phyloP scores from a whole-genome alignment of 2,797 vertebrate genomes.

The Lemur catta region DNA sequence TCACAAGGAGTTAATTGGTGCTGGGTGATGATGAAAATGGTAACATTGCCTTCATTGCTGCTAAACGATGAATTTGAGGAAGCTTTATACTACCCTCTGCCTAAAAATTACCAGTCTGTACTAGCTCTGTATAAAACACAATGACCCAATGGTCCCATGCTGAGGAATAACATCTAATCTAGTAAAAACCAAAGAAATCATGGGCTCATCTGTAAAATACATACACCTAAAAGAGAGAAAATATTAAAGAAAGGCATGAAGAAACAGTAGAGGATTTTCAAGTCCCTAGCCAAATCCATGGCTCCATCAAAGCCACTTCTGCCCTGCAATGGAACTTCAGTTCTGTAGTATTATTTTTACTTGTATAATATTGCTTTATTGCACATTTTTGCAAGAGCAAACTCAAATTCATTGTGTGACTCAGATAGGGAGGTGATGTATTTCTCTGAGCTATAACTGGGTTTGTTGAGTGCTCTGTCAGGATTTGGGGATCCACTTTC shows the following conservation, averaged over 20 bases:
- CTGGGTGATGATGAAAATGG: not conserved
- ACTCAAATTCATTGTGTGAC: not conserved
- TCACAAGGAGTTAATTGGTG: not conserved
- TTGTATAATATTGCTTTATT: not conserved
- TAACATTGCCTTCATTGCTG: not conserved
- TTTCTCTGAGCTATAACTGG: not conserved
- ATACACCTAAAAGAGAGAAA: too few species aligned
- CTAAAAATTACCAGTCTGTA: not conserved
- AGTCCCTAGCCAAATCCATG: not conserved
- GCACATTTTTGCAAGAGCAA: not conserved
- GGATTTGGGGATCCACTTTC: not conserved
- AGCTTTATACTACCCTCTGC: too few species aligned
- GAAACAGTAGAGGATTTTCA: fast-evolving
- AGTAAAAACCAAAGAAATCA: not conserved
- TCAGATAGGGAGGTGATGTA: not conserved
- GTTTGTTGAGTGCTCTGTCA: not conserved
- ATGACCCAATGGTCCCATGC: not conserved
- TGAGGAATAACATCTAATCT: not conserved
- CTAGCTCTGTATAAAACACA: not conserved
- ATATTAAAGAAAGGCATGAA: not conserved
- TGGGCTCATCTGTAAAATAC: not conserved
- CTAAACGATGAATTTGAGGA: not conserved
- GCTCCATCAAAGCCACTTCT: not conserved
- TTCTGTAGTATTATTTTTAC: not conserved
- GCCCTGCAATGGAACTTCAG: not conserved